Evolutionary conservation across 2,888 invertebrate species (phyloP), one percentile per base, ranked within the genome.

Genomic region (Caenorhabditis sinica): DNA sequence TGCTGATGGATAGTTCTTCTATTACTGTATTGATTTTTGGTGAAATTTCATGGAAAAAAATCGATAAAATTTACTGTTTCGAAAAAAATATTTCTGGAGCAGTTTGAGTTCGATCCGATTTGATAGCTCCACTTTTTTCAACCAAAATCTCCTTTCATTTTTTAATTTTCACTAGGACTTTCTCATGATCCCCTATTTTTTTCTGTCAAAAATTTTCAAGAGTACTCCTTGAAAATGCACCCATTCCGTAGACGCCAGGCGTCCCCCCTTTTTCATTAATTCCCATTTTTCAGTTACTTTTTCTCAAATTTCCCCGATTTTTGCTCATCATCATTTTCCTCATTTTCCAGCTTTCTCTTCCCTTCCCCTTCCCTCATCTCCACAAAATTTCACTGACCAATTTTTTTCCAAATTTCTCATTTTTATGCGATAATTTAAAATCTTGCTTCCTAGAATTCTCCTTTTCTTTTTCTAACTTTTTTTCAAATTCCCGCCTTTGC

Each of bases 1-100:
- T 43, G n/a, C 69, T 28, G 66, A 68, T 43, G 36, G 23, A 36
- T 68, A 45, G 6, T 30, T 51, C 36, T 30, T 3, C n/a, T 40
- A n/a, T 61, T 72, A 45, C 8, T 23, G 23, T 71, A 25, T 23
- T n/a, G 25, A 53, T 4, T 53, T 45, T 45, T 45, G n/a, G 45
- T 17, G 17, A 45, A 45, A 45, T 1, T 17, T 4, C 15, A 4
- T 17, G 15, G 43, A 13, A 43, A 43, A 43, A 43, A 43, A 15
- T 43, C 17, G 45, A 15, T 15, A 45, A 45, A 17, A 17, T 8
- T 45, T 43, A 13, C 11, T 15, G 4, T 43, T 43, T 43, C 11
- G 2, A 17, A 45, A 17, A 45, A 17, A 45, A 45, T 45, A 13
- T 40, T 40, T 36, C 36, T 8, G 40, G 13, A 1, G 13, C 9